Percentiles rank a stretch among this genome's conserved stretches.
phyloP scores from a whole-genome alignment of 2,113 vertebrate species.

The Echinops telfairi region DNA sequence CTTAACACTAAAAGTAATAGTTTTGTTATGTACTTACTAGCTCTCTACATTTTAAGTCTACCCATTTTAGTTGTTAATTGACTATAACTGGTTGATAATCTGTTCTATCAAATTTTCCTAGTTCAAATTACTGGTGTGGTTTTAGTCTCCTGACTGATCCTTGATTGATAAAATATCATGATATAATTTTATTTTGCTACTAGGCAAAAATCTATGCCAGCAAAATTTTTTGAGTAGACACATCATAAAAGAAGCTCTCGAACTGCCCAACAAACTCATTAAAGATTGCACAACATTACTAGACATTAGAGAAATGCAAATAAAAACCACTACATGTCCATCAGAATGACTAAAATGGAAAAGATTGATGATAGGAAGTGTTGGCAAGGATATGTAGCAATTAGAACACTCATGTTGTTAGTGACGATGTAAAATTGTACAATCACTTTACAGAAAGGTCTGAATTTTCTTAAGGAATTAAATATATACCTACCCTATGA shows the following conservation, averaged over 20 bases:
- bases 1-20: background rate
- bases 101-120: background rate
- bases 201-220: conserved; percentile 19
- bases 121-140: conserved; percentile 26
- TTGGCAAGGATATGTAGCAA: background rate
- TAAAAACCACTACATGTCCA: background rate
- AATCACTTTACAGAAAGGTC: background rate
- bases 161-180: conserved; percentile 51
- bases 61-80: background rate
- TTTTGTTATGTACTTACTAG: background rate
- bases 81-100: conserved; percentile 26
- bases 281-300: conserved; percentile 9
- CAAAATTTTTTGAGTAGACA: conserved; percentile 23
- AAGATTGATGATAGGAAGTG: background rate
- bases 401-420: background rate
- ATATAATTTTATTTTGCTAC: conserved; percentile 10
- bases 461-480: background rate
- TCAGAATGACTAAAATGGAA: background rate
- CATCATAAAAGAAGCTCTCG: background rate
- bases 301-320: conserved; percentile 38
- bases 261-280: background rate
- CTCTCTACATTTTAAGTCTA: background rate
- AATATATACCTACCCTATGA: background rate
- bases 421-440: background rate
- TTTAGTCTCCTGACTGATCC: conserved; percentile 44